These are phyloP conservation scores for Centruroides vittatus DNA, from an alignment of 1,140 invertebrate species.

Conservation along the genomic window DNA sequence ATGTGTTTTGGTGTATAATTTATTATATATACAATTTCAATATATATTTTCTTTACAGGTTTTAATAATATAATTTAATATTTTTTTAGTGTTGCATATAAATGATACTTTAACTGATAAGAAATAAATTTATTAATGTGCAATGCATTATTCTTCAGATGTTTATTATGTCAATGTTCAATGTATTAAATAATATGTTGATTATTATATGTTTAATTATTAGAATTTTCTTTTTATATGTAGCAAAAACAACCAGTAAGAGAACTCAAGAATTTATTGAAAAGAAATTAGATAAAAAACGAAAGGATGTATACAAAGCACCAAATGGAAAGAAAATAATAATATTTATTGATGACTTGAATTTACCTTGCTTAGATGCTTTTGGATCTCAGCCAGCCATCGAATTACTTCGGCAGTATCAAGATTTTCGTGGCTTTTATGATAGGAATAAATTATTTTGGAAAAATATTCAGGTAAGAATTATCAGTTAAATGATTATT, in stretches of 20 bases:
- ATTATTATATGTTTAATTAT: too few species aligned
- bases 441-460: slow-evolving; percentile 72
- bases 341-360: slow-evolving; percentile 84
- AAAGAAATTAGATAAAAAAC: slow-evolving; percentile 27
- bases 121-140: too few species aligned
- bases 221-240: too few species aligned
- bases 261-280: slow-evolving; percentile 48
- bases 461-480: slow-evolving; percentile 46
- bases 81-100: too few species aligned
- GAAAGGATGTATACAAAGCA: slow-evolving; percentile 30
- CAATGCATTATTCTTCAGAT: too few species aligned
- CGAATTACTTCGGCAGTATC: slow-evolving; percentile 76
- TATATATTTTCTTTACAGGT: too few species aligned
- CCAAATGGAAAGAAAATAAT: slow-evolving; percentile 80
- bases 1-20: too few species aligned
- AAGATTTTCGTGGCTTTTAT: slow-evolving; percentile 69
- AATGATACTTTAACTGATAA: too few species aligned
- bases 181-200: too few species aligned
- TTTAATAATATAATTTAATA: too few species aligned
- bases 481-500: not conserved
- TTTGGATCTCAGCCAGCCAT: slow-evolving; percentile 84
- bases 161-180: too few species aligned
- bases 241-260: slow-evolving; percentile 64
- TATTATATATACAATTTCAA: too few species aligned
- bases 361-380: slow-evolving; percentile 60